Evolutionary conservation across 2,113 vertebrate genomes (phyloP), one percentile per base, ranked within the genome.

Genomic region (Pelvicachromis taeniatus): DNA sequence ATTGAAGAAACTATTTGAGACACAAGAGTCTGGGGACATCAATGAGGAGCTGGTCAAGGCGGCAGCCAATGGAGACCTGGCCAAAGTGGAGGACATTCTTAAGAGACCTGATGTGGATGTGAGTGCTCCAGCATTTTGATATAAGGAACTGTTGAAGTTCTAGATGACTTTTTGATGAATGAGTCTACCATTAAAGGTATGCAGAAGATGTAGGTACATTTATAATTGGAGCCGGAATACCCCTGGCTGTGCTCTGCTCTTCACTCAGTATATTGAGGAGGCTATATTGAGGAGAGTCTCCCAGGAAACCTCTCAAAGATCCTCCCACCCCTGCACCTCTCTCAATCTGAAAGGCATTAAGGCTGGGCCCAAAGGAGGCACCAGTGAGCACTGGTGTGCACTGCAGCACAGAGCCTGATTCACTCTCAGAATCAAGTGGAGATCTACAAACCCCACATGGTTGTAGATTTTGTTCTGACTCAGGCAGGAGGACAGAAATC

Each of bases 21-120:
- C 99, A 2, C 99, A 99, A 92, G 99, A 99, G 93, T 99, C 98
- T 3, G 98, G 99, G 75, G 99, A 99, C 93, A 98, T 99, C 88
- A 99, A 99, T 80, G 99, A 99, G 95, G 99, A 99, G 93, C 93
- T 99, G 90, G 98, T 99, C 91, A 99, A 99, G 95, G 99, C 99
- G 65, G 98, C 99, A 81, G 99, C 99, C 80, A 99, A 99, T 85
- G 99, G 99, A 85, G 99, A 99, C 53, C 96, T 99, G 91, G 97
- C 98, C 81, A 99, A 99, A 96, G 99, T 99, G 85, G 99, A 99
- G 95, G 99, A 99, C 93, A 97, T 99, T 90, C 95, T 99, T 3
- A 99, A 98, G 95, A 97, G 98, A 92, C 98, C 98, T 4, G 99
- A 99, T 48, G 98, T 99, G 84, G 99, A 99, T 82, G 99, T 99